Evolutionary conservation across 2,113 vertebrate species (phyloP), one percentile per base, ranked within the genome.

Genomic region (Xiphias gladius): DNA sequence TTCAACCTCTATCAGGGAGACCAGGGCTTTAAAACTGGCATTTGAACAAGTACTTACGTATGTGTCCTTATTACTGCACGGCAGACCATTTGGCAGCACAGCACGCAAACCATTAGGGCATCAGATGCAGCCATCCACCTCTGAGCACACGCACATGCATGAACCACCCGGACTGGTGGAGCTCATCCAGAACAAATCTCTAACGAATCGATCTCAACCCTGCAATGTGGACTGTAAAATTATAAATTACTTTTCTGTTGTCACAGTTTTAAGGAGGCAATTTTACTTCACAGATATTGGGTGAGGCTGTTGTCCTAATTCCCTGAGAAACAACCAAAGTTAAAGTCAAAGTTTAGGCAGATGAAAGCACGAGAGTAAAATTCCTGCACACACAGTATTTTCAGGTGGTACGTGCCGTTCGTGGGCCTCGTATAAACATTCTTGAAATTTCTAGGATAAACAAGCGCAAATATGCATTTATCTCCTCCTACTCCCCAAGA

Each of bases 121-220:
- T 77, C 7, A 35, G 26, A 85, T 73, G 59, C 55, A 72, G 63
- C 65, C 50, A 30, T 52, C 0, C 55, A 84, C 58, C 52, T 28
- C 28, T 1, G 2, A 39, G 16, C 28, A 16, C 50, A 28, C 50
- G 24, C 69, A 48, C 24, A 55, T 54, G 41, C 24, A 68, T 2
- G 0, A 64, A 64, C 59, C 62, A 19, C 22, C 52, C 35, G 3
- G 20, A 52, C 26, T 32, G 63, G 64, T 70, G 67, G 73, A 80
- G 78, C 66, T 80, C 63, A 83, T 58, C 67, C 63, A 85, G 73
- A 87, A 71, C 78, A 48, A 85, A 86, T 76, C 43, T 62, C 46
- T 62, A 69, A 88, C 30, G 52, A 84, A 72, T 87, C 76, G 74
- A 54, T 86, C 62, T 55, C 48, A 77, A 43, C 30, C 52, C 43